phyloP scores from a whole-genome alignment of 2,113 vertebrate genomes.

The Anhinga anhinga region DNA sequence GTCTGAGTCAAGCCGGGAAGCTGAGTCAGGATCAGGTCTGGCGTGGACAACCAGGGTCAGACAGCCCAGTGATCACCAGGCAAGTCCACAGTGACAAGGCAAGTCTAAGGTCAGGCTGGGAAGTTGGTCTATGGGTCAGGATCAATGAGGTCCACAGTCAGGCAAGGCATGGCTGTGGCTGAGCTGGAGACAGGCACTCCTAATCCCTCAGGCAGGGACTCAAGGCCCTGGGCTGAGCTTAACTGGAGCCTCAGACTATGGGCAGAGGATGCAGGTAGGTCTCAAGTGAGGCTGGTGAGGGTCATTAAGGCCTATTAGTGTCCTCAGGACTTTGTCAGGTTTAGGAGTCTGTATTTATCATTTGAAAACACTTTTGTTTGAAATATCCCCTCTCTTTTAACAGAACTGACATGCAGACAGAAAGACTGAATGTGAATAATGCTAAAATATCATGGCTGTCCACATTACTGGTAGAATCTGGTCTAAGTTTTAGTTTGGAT shows the following conservation, averaged over 20 bases:
- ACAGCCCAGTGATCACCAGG: fast-evolving
- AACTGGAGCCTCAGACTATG: neutral
- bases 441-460: neutral
- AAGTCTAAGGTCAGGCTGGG: neutral
- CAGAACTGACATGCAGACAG: neutral
- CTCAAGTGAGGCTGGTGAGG: neutral
- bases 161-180: neutral
- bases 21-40: neutral
- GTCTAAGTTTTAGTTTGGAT: neutral
- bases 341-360: neutral
- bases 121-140: neutral
- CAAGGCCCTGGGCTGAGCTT: neutral
- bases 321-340: neutral
- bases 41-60: neutral
- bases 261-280: neutral
- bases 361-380: neutral
- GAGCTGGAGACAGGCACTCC: neutral
- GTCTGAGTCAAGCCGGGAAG: neutral
- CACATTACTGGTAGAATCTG: neutral
- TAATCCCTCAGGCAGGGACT: neutral
- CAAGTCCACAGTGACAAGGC: neutral
- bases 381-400: neutral
- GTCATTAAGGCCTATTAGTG: neutral
- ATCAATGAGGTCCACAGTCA: neutral
- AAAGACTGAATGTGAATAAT: neutral